Base-by-base conservation (phyloP, 2,113 vertebrate species). In the Acanthisitta chloris region DNA sequence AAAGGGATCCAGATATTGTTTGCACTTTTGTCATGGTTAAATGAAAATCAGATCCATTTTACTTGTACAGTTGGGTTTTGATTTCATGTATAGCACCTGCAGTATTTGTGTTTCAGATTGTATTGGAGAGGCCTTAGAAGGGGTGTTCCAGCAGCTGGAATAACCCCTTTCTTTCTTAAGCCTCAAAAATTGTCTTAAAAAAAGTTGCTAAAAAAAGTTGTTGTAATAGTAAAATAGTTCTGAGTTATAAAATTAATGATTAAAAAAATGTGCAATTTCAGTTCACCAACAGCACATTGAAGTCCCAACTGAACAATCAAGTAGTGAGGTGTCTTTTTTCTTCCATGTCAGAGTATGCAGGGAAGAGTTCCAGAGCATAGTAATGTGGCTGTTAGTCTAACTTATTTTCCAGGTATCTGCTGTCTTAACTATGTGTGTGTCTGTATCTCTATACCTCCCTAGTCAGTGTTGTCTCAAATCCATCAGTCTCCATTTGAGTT, bases 391-490 rank as follows among this genome's bases (percentile, higher is more conserved):
- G 18, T 70, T 57, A 29, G 36, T 62, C 26, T 62, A 80, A 3
- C 38, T 5, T 12, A 16, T 45, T 25, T 86, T 82, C 40, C n/a
- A 64, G 26, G 31, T 45, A 14, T 55, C 77, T 77, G 26, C 26
- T 70, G 16, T 55, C 69, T 76, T 72, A 59, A 34, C 38, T 76
- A 11, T 24, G 25, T 12, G 14, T 31, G 20, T 64, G 42, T 43
- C 40, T 0, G 0, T 62, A 62, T 8, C 20, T 67, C 18, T 65
- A 0, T 70, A 17, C 26, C 2, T 72, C 10, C 10, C 13, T 15
- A 46, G 14, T 6, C 33, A 62, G 21, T 46, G 46, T 86, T 72
- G 16, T 77, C 34, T 77, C 36, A 81, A 51, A 62, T 86, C 33
- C 16, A 9, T 61, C 36, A 19, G 42, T 72, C 33, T 42, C 24